Base-by-base conservation (phyloP, 2,797 vertebrate species). In the Pristis pectinata region DNA sequence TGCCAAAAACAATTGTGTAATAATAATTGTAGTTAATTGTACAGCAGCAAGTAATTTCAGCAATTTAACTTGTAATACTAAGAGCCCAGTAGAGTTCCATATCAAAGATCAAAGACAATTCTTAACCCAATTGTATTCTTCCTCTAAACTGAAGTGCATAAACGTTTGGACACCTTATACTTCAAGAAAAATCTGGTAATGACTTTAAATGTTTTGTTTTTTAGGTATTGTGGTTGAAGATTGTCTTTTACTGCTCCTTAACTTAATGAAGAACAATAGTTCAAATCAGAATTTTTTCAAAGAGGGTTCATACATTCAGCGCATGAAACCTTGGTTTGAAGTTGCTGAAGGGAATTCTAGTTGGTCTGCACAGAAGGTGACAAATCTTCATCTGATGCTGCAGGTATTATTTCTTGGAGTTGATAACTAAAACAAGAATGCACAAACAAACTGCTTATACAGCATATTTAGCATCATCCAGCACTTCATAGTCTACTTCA, bases 261-360 rank as follows among this genome's bases (percentile, higher is more conserved):
- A 99, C 96, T 96, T 99, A 64, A 96, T 99, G 95, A 99, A 98
- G 97, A 99, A 99, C 96, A 99, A 99, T 96, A 99, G 99, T 97
- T 99, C 99, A 96, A 99, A 99, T 96, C 99, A 99, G 97, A 99
- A 99, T 96, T 99, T 99, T 97, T 99, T 99, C 96, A 99, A 99
- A 95, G 99, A 99, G 97, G 99, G 99, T 94, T 99, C 99, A 0
- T 99, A 99, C 96, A 99, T 99, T 95, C 98, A 99, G 96, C 98
- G 98, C 89, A 99, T 99, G 99, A 99, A 98, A 96, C 98, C 99
- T 6, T 99, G 99, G 99, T 99, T 99, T 96, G 99, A 99, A 96
- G 98, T 99, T 80, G 98, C 98, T 1, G 99, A 99, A 76, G 99
- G 99, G 96, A 99, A 99, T 96, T 98, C 98, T 0, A 99, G 99